These are phyloP conservation scores for Sebastes variabilis DNA, from an alignment of 2,797 vertebrate genomes.

Conservation along the genomic window DNA sequence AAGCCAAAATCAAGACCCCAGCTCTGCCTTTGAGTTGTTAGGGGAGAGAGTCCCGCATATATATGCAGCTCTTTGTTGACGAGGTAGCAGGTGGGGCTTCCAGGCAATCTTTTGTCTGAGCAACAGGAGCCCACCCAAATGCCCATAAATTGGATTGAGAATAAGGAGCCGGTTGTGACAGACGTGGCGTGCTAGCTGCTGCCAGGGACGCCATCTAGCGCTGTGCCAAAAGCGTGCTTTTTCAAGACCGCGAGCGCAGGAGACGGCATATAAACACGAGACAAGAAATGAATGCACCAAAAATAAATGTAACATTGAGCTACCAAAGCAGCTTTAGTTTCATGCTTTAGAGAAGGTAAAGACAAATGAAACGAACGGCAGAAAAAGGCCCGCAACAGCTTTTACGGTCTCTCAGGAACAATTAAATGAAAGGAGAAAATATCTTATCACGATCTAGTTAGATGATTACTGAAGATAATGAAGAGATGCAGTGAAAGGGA, in stretches of 20 bases:
- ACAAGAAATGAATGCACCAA: background rate
- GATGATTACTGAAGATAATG: conserved; percentile 4
- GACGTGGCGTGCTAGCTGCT: conserved; percentile 19
- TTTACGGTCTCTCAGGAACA: background rate
- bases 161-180: conserved; percentile 46
- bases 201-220: conserved; percentile 25
- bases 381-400: background rate
- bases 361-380: background rate
- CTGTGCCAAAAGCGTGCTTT: conserved; percentile 37
- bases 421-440: background rate
- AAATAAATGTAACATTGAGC: conserved; percentile 7
- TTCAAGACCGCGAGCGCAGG: background rate
- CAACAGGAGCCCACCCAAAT: conserved; percentile 45
- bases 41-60: background rate
- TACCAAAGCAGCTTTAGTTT: background rate
- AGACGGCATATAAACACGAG: background rate
- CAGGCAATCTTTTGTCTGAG: conserved; percentile 55
- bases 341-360: background rate
- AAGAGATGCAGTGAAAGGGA: background rate
- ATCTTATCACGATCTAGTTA: background rate
- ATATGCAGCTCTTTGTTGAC: conserved; percentile 51
- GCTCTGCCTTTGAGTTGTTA: conserved; percentile 16
- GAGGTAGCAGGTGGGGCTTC: conserved; percentile 56
- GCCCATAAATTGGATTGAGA: conserved; percentile 44
- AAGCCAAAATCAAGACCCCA: conserved; percentile 27